phyloP scores from a whole-genome alignment of 2,888 invertebrate species.

The Cerceris rybyensis region DNA sequence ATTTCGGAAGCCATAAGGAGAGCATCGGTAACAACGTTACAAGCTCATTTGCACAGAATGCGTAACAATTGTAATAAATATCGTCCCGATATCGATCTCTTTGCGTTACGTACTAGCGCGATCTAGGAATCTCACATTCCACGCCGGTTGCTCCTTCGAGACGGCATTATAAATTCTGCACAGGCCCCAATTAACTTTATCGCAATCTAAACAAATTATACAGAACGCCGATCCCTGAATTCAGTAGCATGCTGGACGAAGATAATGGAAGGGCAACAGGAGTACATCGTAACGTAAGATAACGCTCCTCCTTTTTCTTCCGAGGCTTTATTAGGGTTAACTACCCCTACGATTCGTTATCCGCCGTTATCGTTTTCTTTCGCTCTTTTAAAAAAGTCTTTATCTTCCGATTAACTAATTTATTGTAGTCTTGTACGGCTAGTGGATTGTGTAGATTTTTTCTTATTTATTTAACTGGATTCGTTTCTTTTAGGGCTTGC shows the following conservation, averaged over 20 bases:
- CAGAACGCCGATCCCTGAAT: conserved; percentile 59
- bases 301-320: conserved; percentile 42
- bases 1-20: background rate
- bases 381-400: conserved; percentile 3
- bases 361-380: background rate
- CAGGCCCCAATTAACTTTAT: conserved; percentile 66
- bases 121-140: conserved; percentile 61
- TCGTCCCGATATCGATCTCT: conserved; percentile 62
- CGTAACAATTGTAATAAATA: conserved; percentile 64
- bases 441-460: no score
- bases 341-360: conserved; percentile 16
- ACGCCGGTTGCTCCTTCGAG: conserved; percentile 20
- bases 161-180: conserved; percentile 55
- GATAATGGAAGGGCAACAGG: conserved; percentile 39
- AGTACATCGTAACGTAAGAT: conserved; percentile 35
- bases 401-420: conserved; percentile 6
- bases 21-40: conserved; percentile 32
- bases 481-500: no score
- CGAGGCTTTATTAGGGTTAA: background rate
- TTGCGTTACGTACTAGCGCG: conserved; percentile 52
- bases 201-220: conserved; percentile 66
- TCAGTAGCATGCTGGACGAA: conserved; percentile 29
- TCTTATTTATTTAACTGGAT: no score
- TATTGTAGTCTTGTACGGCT: no score
- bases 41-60: conserved; percentile 67